phyloP scores from a whole-genome alignment of 2,113 vertebrate species.

The Labeo rohita region DNA sequence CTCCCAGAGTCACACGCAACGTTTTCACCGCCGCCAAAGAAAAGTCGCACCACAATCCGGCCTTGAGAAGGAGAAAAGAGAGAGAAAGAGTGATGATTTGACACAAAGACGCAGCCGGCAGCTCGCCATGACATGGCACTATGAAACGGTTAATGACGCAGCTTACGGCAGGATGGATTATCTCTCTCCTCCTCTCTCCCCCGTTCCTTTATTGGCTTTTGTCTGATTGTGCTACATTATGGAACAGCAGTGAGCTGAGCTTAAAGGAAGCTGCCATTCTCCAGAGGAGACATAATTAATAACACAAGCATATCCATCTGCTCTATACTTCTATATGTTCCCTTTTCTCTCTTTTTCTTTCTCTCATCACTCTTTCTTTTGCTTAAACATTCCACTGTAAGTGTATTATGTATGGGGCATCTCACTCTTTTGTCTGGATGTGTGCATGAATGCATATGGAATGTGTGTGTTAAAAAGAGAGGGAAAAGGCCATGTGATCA shows the following conservation, averaged over 20 bases:
- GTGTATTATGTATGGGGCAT: constrained; percentile 29
- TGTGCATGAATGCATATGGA: neutral
- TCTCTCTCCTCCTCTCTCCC: constrained; percentile 54
- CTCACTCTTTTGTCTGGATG: neutral
- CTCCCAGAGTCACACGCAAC: neutral
- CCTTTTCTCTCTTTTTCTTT: constrained; percentile 37
- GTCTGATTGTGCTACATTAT: constrained; percentile 43
- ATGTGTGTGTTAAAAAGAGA: neutral
- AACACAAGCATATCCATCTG: constrained; percentile 51
- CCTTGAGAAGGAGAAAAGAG: constrained; percentile 50
- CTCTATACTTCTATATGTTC: constrained; percentile 57
- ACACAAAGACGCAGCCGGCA: constrained; percentile 43
- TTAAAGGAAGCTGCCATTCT: constrained; percentile 47
- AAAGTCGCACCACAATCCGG: constrained; percentile 5
- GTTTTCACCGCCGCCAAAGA: neutral
- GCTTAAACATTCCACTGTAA: constrained; percentile 10
- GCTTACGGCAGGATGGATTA: constrained; percentile 71
- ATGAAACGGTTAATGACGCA: constrained; percentile 70
- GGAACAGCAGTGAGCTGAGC: constrained; percentile 50
- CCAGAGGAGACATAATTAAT: constrained; percentile 52
- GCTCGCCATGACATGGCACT: constrained; percentile 49
- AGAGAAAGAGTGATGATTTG: constrained; percentile 27
- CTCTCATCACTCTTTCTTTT: constrained; percentile 32
- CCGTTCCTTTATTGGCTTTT: constrained; percentile 45
- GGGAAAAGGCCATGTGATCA: neutral